Percentiles rank a stretch among this genome's conserved stretches.
Conservation (phyloP, 2,113 vertebrate genomes). For the Strigops habroptila region DNA sequence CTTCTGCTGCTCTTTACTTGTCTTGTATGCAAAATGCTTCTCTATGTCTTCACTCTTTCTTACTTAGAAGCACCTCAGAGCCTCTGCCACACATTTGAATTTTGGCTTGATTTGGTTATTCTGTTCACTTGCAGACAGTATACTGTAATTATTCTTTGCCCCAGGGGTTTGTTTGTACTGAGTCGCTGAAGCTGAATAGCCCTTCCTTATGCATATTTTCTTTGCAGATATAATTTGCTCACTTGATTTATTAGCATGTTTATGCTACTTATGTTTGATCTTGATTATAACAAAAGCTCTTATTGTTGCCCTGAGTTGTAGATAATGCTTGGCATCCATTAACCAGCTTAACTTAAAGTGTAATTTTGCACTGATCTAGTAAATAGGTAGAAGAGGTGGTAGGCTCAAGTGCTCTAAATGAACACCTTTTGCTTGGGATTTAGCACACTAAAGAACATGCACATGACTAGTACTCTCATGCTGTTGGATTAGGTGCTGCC, state of each 20-base stretch:
- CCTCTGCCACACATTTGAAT: neutral
- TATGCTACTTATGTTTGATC: conserved; percentile 24
- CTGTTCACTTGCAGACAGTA: neutral
- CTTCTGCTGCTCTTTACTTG: neutral
- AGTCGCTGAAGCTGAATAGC: conserved; percentile 42
- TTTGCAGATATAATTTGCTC: conserved; percentile 39
- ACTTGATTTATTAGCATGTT: conserved; percentile 45
- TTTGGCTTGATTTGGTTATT: conserved; percentile 23
- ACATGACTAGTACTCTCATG: neutral
- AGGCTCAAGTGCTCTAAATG: neutral
- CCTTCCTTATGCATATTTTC: conserved; percentile 27
- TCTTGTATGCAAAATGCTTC: neutral
- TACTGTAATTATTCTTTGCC: conserved; percentile 18
- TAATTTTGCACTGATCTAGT: neutral
- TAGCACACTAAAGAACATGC: fast-evolving
- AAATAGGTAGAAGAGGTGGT: neutral
- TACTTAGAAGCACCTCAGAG: neutral
- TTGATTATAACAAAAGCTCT: conserved; percentile 6
- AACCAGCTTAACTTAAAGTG: neutral
- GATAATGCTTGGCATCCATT: conserved; percentile 1
- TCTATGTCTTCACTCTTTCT: neutral
- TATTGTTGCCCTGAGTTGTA: neutral
- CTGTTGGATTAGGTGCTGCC: neutral
- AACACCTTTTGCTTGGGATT: neutral
- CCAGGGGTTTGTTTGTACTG: conserved; percentile 8